These are phyloP conservation scores for Prionailurus viverrinus DNA, from an alignment of 2,113 vertebrate genomes.

Conservation along the genomic window DNA sequence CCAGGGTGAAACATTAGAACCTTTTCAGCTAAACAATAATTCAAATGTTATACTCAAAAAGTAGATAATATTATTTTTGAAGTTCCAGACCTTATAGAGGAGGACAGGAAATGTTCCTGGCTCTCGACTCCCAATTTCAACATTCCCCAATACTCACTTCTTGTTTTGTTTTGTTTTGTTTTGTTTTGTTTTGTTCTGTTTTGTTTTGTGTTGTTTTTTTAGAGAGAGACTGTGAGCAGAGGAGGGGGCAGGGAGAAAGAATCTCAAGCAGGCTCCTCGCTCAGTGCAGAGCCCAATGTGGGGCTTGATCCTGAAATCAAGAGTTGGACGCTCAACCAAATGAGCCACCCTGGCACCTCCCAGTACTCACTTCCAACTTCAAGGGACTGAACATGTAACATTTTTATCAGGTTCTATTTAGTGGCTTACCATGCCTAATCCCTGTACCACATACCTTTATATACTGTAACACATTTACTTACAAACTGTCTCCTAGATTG, in stretches of 20 bases:
- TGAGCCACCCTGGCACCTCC: too few species aligned
- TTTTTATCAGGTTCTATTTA: neutral
- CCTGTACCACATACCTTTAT: neutral
- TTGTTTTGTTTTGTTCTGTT: too few species aligned
- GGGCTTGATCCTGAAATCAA: too few species aligned
- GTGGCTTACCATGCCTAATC: neutral
- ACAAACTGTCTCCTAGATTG: neutral
- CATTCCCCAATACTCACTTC: neutral
- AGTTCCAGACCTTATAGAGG: neutral
- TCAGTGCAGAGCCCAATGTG: too few species aligned
- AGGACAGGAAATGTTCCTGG: neutral
- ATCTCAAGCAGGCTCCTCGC: too few species aligned
- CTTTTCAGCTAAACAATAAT: slow-evolving; percentile 48
- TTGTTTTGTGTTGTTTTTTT: too few species aligned
- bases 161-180: too few species aligned
- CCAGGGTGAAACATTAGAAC: slow-evolving; percentile 29
- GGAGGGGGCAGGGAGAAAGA: too few species aligned
- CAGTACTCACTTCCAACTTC: neutral
- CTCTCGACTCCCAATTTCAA: neutral
- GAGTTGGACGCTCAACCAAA: too few species aligned
- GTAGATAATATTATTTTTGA: neutral
- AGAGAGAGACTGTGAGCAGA: too few species aligned
- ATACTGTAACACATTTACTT: neutral
- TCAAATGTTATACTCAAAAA: neutral
- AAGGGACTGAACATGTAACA: neutral